Percentiles rank a stretch among this genome's conserved stretches.
Evolutionary conservation across 2,113 vertebrate species (phyloP).

Genomic region (Ranitomeya variabilis): DNA sequence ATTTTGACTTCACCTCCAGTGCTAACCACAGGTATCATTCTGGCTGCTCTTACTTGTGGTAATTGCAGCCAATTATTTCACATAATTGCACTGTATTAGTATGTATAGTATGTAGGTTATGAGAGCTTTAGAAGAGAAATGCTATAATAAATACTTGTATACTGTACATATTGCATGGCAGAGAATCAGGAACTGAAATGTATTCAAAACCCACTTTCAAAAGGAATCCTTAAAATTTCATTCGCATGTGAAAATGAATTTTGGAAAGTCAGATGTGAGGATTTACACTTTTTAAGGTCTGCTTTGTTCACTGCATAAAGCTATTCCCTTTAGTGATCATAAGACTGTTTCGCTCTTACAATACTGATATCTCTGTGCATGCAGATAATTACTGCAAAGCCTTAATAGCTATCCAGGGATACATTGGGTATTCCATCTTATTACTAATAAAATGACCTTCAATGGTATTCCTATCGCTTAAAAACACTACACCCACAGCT

Average conservation of each 20-base stretch:
- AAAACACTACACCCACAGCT: slow-evolving; percentile 49
- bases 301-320: slow-evolving; percentile 33
- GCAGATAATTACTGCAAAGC: slow-evolving; percentile 54
- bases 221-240: slow-evolving; percentile 30
- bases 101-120: neutral
- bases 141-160: neutral
- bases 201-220: neutral
- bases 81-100: neutral
- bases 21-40: neutral
- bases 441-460: slow-evolving; percentile 57
- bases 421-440: slow-evolving; percentile 46
- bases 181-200: neutral
- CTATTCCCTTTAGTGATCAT: slow-evolving; percentile 52
- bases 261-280: slow-evolving; percentile 6
- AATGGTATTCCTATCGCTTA: slow-evolving; percentile 53
- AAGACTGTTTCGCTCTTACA: slow-evolving; percentile 40
- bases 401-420: slow-evolving; percentile 48
- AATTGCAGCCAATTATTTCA: neutral
- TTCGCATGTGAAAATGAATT: slow-evolving; percentile 6
- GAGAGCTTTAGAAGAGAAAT: neutral
- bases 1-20: neutral
- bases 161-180: neutral
- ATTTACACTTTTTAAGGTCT: slow-evolving; percentile 25
- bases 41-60: neutral
- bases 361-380: slow-evolving; percentile 47